Base-by-base conservation (phyloP, 2,113 vertebrate genomes). In the Peromyscus polionotus region DNA sequence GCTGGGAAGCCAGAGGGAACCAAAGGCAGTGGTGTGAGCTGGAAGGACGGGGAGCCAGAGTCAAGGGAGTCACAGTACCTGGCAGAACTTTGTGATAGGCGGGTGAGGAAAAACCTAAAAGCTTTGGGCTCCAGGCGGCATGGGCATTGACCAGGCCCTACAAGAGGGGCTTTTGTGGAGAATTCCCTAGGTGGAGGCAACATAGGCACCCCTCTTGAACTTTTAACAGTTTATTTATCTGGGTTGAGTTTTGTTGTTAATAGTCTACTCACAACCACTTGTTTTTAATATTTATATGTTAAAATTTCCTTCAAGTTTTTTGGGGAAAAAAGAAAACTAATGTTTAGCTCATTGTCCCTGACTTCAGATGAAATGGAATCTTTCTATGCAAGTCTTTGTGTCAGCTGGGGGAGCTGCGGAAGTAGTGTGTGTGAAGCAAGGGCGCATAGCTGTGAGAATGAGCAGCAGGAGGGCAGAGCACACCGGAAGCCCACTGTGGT, bases 171-270 rank as follows among this genome's bases (percentile, higher is more conserved):
- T 88, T 54, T 93, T 77, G n/a, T 75, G 67, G 73, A 73, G 51
- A 75, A 36, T 79, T 88, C 65, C 20, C 83, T 19, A 14, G 31
- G 42, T 65, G 17, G 79, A 48, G 13, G 8, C 54, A 70, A 75
- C 12, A 87, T 77, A 86, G 81, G 31, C 94, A 57, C 83, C 3
- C 54, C 10, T 48, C 16, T 73, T 85, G 28, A 5, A 65, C n/a
- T 28, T 83, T 83, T 57, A 94, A 36, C 67, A 88, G 28, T 88
- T n/a, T 93, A 7, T 67, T 87, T 4, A n/a, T 67, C 59, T 89
- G 72, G 45, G 16, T 95, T 84, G 63, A 17, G 91, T 79, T 90
- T 94, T 96, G 91, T 95, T 92, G 85, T 45, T 92, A 51, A 70
- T 89, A 57, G 86, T 57, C 33, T 88, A 26, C 13, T 72, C 11